Base-by-base conservation (phyloP, 2,888 invertebrate species). In the Sussaba pulchella region DNA sequence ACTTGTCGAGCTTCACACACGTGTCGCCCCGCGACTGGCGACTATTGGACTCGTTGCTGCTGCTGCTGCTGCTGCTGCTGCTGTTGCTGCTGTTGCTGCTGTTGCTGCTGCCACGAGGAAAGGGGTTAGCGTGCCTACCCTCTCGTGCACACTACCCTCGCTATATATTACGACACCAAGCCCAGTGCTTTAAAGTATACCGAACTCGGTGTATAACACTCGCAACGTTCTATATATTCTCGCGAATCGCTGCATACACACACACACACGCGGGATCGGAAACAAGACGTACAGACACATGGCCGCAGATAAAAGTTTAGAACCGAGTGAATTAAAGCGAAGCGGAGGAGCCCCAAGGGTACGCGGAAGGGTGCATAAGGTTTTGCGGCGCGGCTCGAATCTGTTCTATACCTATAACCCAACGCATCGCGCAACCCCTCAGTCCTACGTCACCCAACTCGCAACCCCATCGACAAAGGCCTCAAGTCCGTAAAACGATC, bases 321-420 rank as follows among this genome's bases (percentile, higher is more conserved):
- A 91, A 86, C 86, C 87, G 88, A 91, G 90, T 90, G 90, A 91
- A 90, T 91, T 89, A 88, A 89, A 86, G 82, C 83, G 84, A 85
- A 79, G 80, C 84, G 84, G 83, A 73, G 41, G 50, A 63, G 54
- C 69, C 78, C 47, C 69, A 9, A 36, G 78, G 69, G 78, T 64
- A 24, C 17, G 70, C 80, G 75, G 59, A 78, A 75, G 86, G 85
- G 83, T 83, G 84, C 85, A 85, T 85, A 84, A 77, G 78, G 63
- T 45, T 78, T 69, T 63, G 14, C 14, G 41, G 57, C 57, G 19
- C 21, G 74, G 67, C 45, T 73, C 75, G 64, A n/a, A 71, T 81
- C 73, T 67, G 67, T 67, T 74, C 67, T 21, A 19, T 31, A 19
- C 57, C 43, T 57, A 39, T n/a, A n/a, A n/a, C n/a, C n/a, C n/a